Base-by-base conservation (phyloP, 2,888 invertebrate genomes). In the Drosophila prostipennis region DNA sequence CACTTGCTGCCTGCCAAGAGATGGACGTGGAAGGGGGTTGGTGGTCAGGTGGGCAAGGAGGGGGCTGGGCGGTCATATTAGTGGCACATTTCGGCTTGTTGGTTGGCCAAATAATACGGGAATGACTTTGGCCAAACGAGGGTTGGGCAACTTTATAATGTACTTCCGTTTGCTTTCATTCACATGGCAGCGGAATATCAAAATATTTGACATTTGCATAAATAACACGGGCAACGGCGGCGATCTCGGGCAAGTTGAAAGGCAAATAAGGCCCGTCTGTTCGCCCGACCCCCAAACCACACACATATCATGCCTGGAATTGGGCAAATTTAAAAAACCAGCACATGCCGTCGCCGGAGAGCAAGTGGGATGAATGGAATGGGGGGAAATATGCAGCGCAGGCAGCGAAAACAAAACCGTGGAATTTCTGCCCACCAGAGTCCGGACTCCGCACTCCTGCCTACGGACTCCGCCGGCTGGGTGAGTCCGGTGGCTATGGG, bases 191-290 rank as follows among this genome's bases (percentile, higher is more conserved):
- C 83, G 80, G 71, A 80, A 80, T 82, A 78, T 83, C 83, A 83
- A 85, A 82, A 87, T 83, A 85, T 87, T 83, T 87, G 83, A 83
- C 83, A 87, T 83, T 83, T 83, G 88, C 83, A 83, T 83, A 83
- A 83, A 83, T 82, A 83, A 85, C 86, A 76, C 68, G 76, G 71
- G 58, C 42, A 55, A 36, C 52, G 53, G 48, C 64, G 57, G 46
- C 58, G 61, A 48, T 52, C 58, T 39, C 65, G 26, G 34, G 51
- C 49, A 29, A 58, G 59, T 40, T 53, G 16, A 70, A 76, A 71
- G 64, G 52, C 55, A 79, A 69, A 81, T 63, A 79, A 52, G 37
- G 54, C 46, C 8, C 34, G 34, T 32, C 42, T 54, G 13, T 13
- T 14, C 14, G 14, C 23, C 11, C 34, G 10, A 13, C 26, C 37